A percentile compares a stretch with the other conserved stretches of the same genome.
Conservation (phyloP, 2,113 vertebrate species). For the Chelonoidis abingdonii region DNA sequence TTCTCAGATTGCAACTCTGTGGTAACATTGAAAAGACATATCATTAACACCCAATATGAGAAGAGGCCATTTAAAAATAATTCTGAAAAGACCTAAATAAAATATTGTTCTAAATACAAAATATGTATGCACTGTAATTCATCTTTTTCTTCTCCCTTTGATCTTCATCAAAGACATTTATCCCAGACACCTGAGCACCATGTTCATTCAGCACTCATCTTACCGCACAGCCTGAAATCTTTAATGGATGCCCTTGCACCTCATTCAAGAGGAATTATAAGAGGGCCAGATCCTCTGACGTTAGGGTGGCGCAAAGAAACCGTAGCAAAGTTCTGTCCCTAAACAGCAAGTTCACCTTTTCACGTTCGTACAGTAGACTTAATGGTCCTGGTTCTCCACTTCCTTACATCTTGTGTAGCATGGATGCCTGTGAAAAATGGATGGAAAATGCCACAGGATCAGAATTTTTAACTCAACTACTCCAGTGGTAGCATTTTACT, state of each 20-base stretch:
- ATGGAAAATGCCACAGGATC: fast-evolving
- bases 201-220: not conserved
- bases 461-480: fast-evolving
- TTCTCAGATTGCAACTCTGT: fast-evolving
- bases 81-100: not conserved
- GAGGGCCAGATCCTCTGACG: not conserved
- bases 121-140: not conserved
- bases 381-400: not conserved
- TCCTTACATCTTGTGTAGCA: not conserved
- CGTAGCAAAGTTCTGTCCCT: not conserved
- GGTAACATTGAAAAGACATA: not conserved
- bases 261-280: fast-evolving
- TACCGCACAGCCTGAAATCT: not conserved
- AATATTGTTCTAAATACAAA: not conserved
- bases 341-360: not conserved
- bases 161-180: not conserved
- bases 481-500: not conserved
- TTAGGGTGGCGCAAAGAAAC: not conserved
- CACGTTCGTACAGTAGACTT: not conserved
- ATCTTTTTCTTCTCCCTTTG: not conserved
- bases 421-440: not conserved
- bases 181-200: not conserved
- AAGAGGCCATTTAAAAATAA: not conserved
- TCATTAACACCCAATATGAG: not conserved
- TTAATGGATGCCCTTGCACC: fast-evolving